These are phyloP conservation scores for Coluber constrictor DNA, from an alignment of 2,797 vertebrate genomes.

Conservation along the genomic window DNA sequence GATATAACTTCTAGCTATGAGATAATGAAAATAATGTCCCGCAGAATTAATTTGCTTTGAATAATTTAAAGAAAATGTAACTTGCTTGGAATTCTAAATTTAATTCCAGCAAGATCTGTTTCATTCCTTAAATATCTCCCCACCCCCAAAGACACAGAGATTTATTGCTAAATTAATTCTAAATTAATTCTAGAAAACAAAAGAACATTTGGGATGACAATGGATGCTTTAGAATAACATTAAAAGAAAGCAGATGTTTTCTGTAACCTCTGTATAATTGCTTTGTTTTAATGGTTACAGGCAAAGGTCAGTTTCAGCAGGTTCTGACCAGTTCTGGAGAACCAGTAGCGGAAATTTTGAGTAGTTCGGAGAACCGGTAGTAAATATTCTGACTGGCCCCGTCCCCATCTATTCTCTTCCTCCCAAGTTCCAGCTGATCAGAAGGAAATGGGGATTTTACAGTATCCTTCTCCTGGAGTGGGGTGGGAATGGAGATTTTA, in stretches of 20 bases:
- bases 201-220: background rate
- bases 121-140: background rate
- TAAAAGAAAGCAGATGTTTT: background rate
- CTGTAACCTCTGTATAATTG: background rate
- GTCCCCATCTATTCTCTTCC: too few species aligned
- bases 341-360: too few species aligned
- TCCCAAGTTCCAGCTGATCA: too few species aligned
- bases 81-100: background rate
- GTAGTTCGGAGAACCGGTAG: too few species aligned
- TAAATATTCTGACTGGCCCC: too few species aligned
- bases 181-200: slow-evolving; percentile 11
- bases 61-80: background rate
- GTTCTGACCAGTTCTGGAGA: too few species aligned
- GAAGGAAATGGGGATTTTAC: too few species aligned
- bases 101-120: background rate
- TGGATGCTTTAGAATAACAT: background rate
- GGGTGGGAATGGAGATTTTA: too few species aligned
- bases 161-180: background rate
- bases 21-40: background rate
- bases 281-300: background rate
- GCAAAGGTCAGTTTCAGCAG: too few species aligned
- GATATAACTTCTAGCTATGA: background rate
- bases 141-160: background rate
- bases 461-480: too few species aligned
- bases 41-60: background rate